These are phyloP conservation scores for Dysmachus trigonus DNA, from an alignment of 2,888 invertebrate genomes.

Conservation along the genomic window DNA sequence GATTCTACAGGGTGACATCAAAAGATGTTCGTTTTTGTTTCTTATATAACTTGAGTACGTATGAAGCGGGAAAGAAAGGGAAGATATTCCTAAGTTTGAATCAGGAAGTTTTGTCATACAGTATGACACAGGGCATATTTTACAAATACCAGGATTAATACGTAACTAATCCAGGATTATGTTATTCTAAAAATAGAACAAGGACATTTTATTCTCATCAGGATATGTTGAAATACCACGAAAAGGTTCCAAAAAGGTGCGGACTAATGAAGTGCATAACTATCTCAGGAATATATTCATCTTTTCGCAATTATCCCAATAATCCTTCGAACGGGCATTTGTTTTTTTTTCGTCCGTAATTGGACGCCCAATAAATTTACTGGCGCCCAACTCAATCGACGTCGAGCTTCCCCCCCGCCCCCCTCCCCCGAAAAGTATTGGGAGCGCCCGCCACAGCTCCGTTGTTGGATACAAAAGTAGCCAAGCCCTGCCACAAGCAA, in stretches of 20 bases:
- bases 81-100: too few species aligned
- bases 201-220: too few species aligned
- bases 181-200: too few species aligned
- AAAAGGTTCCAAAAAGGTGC: neutral
- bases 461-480: neutral
- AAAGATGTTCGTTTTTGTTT: neutral
- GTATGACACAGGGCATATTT: neutral
- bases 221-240: too few species aligned
- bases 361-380: neutral
- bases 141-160: neutral
- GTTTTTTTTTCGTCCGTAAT: neutral
- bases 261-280: neutral
- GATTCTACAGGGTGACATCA: neutral
- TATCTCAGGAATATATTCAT: neutral
- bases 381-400: neutral
- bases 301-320: neutral
- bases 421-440: neutral
- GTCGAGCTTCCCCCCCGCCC: neutral
- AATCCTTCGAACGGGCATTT: neutral
- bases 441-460: neutral
- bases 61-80: too few species aligned
- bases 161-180: neutral
- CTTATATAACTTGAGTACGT: too few species aligned
- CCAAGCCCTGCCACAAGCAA: neutral
- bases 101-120: too few species aligned